Percentiles rank a stretch among this genome's conserved stretches.
phyloP scores from a whole-genome alignment of 2,797 vertebrate species.

The Novumbra hubbsi region DNA sequence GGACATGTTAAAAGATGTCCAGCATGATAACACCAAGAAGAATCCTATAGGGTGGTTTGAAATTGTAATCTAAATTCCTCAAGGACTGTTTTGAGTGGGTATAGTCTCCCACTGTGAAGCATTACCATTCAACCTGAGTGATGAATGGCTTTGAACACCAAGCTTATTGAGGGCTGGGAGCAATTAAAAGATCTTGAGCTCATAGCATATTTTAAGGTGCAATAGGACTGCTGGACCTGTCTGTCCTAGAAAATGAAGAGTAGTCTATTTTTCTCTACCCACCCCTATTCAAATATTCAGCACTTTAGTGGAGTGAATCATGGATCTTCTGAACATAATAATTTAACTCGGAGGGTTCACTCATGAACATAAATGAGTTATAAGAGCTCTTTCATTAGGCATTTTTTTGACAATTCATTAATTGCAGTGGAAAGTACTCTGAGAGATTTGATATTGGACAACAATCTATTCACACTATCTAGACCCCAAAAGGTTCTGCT shows the following conservation, averaged over 20 bases:
- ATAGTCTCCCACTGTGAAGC: neutral
- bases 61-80: no score
- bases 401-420: constrained; percentile 26
- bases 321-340: constrained; percentile 19
- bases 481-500: neutral
- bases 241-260: constrained; percentile 30
- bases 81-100: no score
- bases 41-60: no score
- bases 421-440: constrained; percentile 24
- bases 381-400: constrained; percentile 39
- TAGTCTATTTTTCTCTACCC: constrained; percentile 10
- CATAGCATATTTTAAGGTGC: neutral
- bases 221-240: neutral
- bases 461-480: constrained; percentile 20
- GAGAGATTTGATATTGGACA: constrained; percentile 17
- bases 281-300: constrained; percentile 11
- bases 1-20: no score
- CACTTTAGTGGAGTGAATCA: constrained; percentile 37
- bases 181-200: constrained; percentile 18
- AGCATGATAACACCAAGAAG: no score
- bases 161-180: constrained; percentile 21
- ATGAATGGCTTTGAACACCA: constrained; percentile 26
- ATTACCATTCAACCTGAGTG: constrained; percentile 20
- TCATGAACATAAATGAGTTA: constrained; percentile 39
- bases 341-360: constrained; percentile 26